These are phyloP conservation scores for Balanococcus diminutus DNA, from an alignment of 2,888 invertebrate species.

Conservation along the genomic window DNA sequence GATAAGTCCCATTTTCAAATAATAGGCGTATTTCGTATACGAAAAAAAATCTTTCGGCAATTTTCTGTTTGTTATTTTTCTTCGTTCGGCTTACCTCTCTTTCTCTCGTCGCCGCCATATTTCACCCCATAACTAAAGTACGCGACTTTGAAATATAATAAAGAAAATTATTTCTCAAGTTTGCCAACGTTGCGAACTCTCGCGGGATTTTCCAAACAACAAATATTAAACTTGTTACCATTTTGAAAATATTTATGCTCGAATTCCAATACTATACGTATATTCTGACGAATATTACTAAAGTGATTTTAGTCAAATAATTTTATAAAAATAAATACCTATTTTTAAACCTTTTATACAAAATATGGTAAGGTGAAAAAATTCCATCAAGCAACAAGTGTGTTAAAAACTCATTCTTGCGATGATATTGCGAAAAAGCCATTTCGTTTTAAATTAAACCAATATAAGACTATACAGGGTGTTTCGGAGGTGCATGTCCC, in stretches of 20 bases:
- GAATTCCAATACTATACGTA: neutral
- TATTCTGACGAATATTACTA: neutral
- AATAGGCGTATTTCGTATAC: conserved; percentile 32
- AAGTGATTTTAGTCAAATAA: neutral
- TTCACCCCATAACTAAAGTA: conserved; percentile 27
- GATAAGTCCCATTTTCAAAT: conserved; percentile 51
- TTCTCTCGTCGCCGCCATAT: conserved; percentile 1
- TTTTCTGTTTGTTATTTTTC: conserved; percentile 43
- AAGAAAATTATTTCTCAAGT: conserved; percentile 33
- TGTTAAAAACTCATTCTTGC: neutral
- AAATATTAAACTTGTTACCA: conserved; percentile 25
- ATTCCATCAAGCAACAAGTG: neutral
- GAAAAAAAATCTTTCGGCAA: conserved; percentile 38
- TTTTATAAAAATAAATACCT: conserved; percentile 22
- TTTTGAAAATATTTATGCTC: conserved; percentile 28
- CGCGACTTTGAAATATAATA: conserved; percentile 36
- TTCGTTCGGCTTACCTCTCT: conserved; percentile 33
- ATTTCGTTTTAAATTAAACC: conserved; percentile 19
- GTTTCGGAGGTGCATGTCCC: too few relatives aligned
- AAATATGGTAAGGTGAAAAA: conserved; percentile 14
- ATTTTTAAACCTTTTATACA: neutral
- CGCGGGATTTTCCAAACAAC: conserved; percentile 12
- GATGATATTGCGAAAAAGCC: neutral
- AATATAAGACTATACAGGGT: neutral
- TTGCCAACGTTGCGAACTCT: neutral